Evolutionary conservation across 2,888 invertebrate genomes (phyloP).

Genomic region (Blastobasis lacticolella): DNA sequence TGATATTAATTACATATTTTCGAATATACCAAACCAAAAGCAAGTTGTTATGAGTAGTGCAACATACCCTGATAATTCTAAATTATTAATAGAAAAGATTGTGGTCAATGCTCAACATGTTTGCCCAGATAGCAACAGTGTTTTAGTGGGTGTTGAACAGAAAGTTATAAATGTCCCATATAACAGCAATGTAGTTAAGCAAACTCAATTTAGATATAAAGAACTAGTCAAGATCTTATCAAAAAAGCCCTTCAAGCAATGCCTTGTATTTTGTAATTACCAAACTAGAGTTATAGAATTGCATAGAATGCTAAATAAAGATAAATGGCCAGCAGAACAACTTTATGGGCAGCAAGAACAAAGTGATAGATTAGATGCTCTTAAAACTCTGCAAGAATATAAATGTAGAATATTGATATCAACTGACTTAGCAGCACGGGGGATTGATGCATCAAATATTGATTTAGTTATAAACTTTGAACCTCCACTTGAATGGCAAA

Average conservation of each 20-base stretch:
- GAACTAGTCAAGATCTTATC: conserved; percentile 80
- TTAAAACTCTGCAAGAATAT: conserved; percentile 85
- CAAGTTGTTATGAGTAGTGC: conserved; percentile 96
- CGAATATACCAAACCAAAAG: conserved; percentile 80
- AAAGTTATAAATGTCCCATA: conserved; percentile 78
- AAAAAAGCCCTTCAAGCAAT: conserved; percentile 87
- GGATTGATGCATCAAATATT: conserved; percentile 94
- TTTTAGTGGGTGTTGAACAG: conserved; percentile 89
- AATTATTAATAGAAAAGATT: conserved; percentile 80
- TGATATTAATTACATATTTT: conserved; percentile 86
- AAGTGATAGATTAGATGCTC: conserved; percentile 81
- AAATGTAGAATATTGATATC: conserved; percentile 90
- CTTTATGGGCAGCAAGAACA: conserved; percentile 89
- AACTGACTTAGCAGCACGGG: conserved; percentile 93
- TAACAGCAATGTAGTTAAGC: conserved; percentile 77
- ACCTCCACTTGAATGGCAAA: conserved; percentile 83
- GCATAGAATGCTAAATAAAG: conserved; percentile 78
- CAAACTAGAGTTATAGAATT: conserved; percentile 88
- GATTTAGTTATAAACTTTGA: conserved; percentile 96
- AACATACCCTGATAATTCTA: conserved; percentile 87
- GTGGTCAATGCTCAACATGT: conserved; percentile 86
- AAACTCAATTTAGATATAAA: conserved; percentile 78
- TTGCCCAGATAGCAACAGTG: conserved; percentile 75
- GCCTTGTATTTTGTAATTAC: conserved; percentile 92
- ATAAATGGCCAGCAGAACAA: conserved; percentile 85